These are phyloP conservation scores for Pterostichus madidus DNA, from an alignment of 2,888 invertebrate genomes.

Conservation along the genomic window DNA sequence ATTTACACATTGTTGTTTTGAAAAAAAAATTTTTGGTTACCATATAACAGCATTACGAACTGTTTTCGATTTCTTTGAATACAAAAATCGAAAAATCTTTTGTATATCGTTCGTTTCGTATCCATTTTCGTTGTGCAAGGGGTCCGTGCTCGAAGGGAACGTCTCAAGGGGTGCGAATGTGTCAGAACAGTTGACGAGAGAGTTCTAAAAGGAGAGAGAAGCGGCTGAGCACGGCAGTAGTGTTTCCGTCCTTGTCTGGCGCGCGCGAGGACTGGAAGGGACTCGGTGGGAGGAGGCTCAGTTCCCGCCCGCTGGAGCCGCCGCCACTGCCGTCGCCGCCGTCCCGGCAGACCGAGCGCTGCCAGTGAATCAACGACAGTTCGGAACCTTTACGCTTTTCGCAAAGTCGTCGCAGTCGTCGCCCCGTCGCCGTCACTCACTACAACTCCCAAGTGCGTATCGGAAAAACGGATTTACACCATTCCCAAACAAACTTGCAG, in stretches of 20 bases:
- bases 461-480: slow-evolving; percentile 20
- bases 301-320: slow-evolving; percentile 55
- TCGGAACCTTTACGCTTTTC: slow-evolving; percentile 60
- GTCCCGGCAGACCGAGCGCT: slow-evolving; percentile 21
- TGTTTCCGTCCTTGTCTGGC: slow-evolving; percentile 22
- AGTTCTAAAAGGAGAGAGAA: slow-evolving; percentile 42
- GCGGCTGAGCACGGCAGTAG: too few species aligned
- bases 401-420: slow-evolving; percentile 45
- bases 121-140: slow-evolving; percentile 34
- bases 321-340: slow-evolving; percentile 31
- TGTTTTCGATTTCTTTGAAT: slow-evolving; percentile 21
- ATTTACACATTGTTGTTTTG: too few species aligned
- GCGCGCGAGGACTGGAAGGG: slow-evolving; percentile 56
- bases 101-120: slow-evolving; percentile 45
- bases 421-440: slow-evolving; percentile 19
- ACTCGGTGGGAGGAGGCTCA: slow-evolving; percentile 56
- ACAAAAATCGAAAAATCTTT: slow-evolving; percentile 44
- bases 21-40: background rate
- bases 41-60: background rate
- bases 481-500: background rate
- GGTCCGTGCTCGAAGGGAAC: slow-evolving; percentile 44
- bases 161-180: slow-evolving; percentile 67
- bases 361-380: slow-evolving; percentile 63
- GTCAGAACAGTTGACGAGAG: slow-evolving; percentile 67
- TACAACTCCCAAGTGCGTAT: slow-evolving; percentile 50